phyloP scores from a whole-genome alignment of 2,888 invertebrate species.

The Heliconius ismenius region DNA sequence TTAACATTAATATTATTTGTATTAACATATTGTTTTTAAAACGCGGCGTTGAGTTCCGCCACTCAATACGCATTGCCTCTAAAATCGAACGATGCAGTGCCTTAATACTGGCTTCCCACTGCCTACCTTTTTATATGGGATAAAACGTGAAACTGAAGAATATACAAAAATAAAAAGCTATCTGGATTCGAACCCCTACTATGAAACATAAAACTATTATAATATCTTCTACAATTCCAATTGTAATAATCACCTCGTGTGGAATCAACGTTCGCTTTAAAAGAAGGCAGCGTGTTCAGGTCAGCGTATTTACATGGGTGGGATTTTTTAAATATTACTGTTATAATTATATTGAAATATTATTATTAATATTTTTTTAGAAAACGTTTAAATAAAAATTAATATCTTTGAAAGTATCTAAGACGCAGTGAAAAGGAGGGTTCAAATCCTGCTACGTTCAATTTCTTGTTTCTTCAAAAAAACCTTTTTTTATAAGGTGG shows the following conservation, averaged over 20 bases:
- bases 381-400: too few species aligned
- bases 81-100: too few species aligned
- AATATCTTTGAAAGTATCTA: too few species aligned
- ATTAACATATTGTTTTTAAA: too few species aligned
- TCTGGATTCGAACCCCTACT: background rate
- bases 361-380: background rate
- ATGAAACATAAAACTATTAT: background rate
- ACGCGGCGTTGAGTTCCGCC: too few species aligned
- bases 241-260: slow-evolving; percentile 46
- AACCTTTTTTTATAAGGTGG: too few species aligned
- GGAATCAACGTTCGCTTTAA: slow-evolving; percentile 55
- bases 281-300: slow-evolving; percentile 53
- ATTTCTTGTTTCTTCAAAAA: too few species aligned
- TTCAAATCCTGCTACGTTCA: too few species aligned
- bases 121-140: too few species aligned
- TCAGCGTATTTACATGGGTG: slow-evolving; percentile 51
- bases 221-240: background rate
- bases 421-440: too few species aligned
- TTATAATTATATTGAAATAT: background rate
- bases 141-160: background rate
- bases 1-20: too few species aligned
- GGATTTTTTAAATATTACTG: slow-evolving; percentile 1
- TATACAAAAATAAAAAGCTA: background rate
- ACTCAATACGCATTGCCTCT: too few species aligned
- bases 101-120: background rate